Evolutionary conservation across 2,797 vertebrate genomes (phyloP).

Genomic region (Gambelia wislizenii): DNA sequence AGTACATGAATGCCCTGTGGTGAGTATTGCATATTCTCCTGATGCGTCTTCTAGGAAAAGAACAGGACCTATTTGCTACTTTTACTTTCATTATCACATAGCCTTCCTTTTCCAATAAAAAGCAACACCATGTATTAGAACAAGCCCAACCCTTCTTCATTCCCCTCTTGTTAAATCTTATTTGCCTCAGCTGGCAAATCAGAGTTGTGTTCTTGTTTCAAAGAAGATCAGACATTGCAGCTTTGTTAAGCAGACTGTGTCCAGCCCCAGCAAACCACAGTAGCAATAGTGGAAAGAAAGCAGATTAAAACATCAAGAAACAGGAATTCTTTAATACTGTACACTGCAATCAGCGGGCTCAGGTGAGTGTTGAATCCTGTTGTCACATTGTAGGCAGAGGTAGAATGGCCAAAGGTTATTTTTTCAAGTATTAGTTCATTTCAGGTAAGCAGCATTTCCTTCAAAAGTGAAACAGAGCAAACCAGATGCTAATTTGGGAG

Average conservation of each 20-base stretch:
- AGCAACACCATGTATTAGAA: neutral
- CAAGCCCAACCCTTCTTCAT: neutral
- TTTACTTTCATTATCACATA: slow-evolving; percentile 1
- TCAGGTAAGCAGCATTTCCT: neutral
- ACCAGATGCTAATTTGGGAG: neutral
- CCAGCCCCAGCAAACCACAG: neutral
- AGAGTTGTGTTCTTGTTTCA: neutral
- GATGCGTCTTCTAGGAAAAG: too few species aligned
- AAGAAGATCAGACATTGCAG: neutral
- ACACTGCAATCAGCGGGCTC: neutral
- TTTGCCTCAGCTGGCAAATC: neutral
- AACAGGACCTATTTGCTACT: neutral
- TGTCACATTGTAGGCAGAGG: neutral
- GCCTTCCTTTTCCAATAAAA: neutral
- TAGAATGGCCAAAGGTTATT: neutral
- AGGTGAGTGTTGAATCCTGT: neutral
- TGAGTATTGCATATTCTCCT: neutral
- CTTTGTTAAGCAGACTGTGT: neutral
- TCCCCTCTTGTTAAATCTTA: too few species aligned
- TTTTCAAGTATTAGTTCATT: neutral
- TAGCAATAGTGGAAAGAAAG: neutral
- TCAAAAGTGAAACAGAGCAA: neutral
- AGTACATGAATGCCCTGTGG: neutral
- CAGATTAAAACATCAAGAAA: neutral
- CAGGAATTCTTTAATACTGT: neutral